A percentile compares a stretch with the other conserved stretches of the same genome.
phyloP scores from a whole-genome alignment of 2,113 vertebrate species.

The Triplophysa dalaica region DNA sequence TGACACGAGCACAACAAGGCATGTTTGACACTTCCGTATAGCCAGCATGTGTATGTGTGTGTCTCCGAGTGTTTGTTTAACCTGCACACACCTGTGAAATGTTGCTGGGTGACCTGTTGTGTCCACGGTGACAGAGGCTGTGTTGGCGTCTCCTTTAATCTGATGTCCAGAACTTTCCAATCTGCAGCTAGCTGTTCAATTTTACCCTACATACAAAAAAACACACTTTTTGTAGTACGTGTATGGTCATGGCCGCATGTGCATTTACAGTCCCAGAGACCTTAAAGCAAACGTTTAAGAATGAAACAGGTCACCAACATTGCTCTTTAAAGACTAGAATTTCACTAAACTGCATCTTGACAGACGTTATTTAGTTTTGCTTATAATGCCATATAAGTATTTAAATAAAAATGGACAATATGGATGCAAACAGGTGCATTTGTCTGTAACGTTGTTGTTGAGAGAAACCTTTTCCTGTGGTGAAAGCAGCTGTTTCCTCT shows the following conservation, averaged over 20 bases:
- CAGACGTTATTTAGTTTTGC: no score
- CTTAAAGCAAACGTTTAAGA: no score
- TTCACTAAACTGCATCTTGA: no score
- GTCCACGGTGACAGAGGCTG: conserved; percentile 64
- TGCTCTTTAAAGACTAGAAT: no score
- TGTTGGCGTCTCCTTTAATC: conserved; percentile 69
- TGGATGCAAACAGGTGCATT: no score
- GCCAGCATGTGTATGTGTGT: background rate
- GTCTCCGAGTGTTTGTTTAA: background rate
- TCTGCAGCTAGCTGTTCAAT: conserved; percentile 75
- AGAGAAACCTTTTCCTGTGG: conserved; percentile 74
- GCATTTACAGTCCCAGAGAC: no score
- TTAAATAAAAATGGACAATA: no score
- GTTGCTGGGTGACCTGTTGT: conserved; percentile 70
- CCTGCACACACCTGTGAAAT: conserved; percentile 67
- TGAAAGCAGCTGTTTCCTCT: conserved; percentile 73
- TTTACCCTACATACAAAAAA: conserved; percentile 61
- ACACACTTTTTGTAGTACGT: no score
- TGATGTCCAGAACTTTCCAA: conserved; percentile 74
- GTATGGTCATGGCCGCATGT: no score
- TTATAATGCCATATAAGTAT: no score
- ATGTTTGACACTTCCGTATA: background rate
- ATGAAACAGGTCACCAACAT: no score
- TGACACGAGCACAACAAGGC: background rate
- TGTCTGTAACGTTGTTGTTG: background rate